A percentile compares a stretch with the other conserved stretches of the same genome.
Evolutionary conservation across 92 coral and sea anemone species (phyloP).

Genomic region (Epizoanthus scotinus): DNA sequence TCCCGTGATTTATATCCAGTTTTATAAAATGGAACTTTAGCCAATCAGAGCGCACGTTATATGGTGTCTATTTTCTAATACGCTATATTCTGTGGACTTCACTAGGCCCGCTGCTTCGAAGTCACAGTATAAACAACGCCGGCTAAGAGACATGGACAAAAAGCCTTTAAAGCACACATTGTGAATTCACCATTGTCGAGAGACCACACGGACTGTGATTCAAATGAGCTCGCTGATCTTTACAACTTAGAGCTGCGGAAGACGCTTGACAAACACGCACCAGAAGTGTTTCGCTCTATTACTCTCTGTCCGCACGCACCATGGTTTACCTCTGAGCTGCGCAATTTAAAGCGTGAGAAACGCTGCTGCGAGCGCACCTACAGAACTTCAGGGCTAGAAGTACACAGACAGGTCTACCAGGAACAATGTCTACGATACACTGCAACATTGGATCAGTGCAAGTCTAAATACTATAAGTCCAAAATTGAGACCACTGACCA

Average conservation of each 20-base stretch:
- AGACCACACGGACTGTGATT: slow-evolving; percentile 13
- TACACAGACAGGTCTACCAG: slow-evolving; percentile 46
- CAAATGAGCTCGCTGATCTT: slow-evolving; percentile 37
- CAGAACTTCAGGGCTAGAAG: slow-evolving; percentile 49
- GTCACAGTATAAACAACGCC: slow-evolving; percentile 37
- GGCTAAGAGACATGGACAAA: slow-evolving; percentile 40
- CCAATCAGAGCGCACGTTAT: no score
- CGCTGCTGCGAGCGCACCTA: slow-evolving; percentile 52
- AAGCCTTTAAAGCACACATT: slow-evolving; percentile 38
- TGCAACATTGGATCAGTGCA: no score
- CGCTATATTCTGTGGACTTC: slow-evolving; percentile 22
- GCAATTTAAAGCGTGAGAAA: slow-evolving; percentile 41
- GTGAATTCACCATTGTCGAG: slow-evolving; percentile 19
- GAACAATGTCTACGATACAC: slow-evolving; percentile 40
- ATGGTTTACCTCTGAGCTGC: slow-evolving; percentile 43
- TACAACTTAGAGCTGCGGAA: slow-evolving; percentile 46
- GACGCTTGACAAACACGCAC: slow-evolving; percentile 53
- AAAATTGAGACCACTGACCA: slow-evolving; percentile 20
- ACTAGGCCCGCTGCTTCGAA: slow-evolving; percentile 39
- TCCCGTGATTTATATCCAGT: no score
- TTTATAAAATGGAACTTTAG: no score
- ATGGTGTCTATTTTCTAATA: no score
- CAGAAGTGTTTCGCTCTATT: slow-evolving; percentile 36
- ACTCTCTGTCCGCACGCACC: slow-evolving; percentile 46
- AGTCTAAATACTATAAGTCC: slow-evolving; percentile 27